These are phyloP conservation scores for Cygnus olor DNA, from an alignment of 2,797 vertebrate species.

Conservation along the genomic window DNA sequence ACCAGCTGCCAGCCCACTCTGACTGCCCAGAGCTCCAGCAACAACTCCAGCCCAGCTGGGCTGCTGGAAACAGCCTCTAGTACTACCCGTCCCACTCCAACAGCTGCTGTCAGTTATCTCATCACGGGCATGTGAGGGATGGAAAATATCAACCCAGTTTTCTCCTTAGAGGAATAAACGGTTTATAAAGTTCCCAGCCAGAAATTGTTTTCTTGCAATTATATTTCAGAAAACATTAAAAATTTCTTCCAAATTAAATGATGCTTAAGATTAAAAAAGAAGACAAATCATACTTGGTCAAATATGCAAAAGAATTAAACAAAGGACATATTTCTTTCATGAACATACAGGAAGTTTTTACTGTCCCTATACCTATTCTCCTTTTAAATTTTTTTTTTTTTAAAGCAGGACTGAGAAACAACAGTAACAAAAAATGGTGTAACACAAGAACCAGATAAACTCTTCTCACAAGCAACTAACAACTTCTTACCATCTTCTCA, in stretches of 20 bases:
- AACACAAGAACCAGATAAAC: background rate
- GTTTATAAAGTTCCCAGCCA: background rate
- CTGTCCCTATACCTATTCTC: fast-evolving
- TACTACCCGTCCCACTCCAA: background rate
- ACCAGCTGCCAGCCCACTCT: background rate
- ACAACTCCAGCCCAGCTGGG: background rate
- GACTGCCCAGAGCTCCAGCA: fast-evolving
- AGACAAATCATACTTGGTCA: background rate
- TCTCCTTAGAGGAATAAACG: background rate
- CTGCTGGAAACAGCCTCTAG: background rate
- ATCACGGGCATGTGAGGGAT: background rate
- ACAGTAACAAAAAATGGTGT: background rate
- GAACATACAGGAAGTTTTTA: background rate
- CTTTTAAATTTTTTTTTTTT: background rate
- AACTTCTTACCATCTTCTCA: background rate
- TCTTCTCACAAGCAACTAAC: background rate
- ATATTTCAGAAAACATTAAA: background rate
- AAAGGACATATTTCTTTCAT: background rate
- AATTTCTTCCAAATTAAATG: background rate
- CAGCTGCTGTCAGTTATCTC: background rate
- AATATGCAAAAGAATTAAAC: background rate
- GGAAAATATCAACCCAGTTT: background rate
- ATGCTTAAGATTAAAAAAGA: background rate
- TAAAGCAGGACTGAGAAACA: background rate
- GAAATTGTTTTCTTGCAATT: background rate